Conservation (phyloP, 1,140 invertebrate genomes). For the Brachionus sp. region DNA sequence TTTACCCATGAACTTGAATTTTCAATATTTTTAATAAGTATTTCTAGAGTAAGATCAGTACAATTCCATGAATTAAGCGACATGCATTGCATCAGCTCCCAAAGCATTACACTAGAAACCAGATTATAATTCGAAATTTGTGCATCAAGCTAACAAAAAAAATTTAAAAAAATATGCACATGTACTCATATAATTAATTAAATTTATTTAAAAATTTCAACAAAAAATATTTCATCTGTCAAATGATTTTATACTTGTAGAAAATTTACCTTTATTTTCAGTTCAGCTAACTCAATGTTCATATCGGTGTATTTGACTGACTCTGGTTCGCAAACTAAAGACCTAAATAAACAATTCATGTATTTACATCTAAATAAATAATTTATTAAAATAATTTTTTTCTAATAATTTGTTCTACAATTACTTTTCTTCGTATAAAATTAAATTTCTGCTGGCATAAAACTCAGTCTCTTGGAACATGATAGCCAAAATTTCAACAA, state of each 20-base stretch:
- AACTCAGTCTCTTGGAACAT: constrained; percentile 40
- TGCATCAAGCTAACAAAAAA: neutral
- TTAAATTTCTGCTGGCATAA: neutral
- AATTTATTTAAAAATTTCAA: no score
- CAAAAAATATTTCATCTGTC: no score
- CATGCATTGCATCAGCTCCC: constrained; percentile 1
- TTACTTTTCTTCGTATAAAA: constrained; percentile 41
- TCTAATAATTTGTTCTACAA: neutral
- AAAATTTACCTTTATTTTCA: neutral
- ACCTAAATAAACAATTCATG: neutral
- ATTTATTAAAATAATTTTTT: neutral
- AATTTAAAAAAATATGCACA: no score
- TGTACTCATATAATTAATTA: no score
- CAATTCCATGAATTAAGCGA: constrained; percentile 28
- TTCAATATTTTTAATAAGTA: constrained; percentile 10
- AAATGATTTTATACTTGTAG: no score
- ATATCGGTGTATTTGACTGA: neutral
- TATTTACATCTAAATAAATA: neutral
- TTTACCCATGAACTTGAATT: neutral
- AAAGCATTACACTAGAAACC: neutral
- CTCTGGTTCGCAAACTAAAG: constrained; percentile 8
- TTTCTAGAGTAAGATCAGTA: neutral
- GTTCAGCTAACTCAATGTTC: neutral
- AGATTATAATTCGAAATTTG: neutral
- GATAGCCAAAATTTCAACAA: neutral